Percentiles rank a stretch among this genome's conserved stretches.
These are phyloP conservation scores for Panagrolaimus sp. DNA, from an alignment of 1,140 invertebrate species.

Conservation along the genomic window DNA sequence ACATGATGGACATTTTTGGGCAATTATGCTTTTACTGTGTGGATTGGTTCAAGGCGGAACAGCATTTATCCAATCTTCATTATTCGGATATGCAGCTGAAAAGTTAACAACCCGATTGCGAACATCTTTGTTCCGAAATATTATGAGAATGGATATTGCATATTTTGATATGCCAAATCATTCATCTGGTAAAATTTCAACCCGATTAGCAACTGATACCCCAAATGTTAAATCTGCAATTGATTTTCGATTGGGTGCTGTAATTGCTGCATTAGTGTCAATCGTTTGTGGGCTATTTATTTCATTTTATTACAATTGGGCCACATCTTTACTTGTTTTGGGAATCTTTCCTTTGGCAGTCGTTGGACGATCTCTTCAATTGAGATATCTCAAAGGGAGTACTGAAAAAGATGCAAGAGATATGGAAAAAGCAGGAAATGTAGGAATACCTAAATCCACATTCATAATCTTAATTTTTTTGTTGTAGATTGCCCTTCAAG, in stretches of 20 bases:
- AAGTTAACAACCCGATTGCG: slow-evolving; percentile 61
- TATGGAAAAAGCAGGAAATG: slow-evolving; percentile 62
- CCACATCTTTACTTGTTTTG: slow-evolving; percentile 38
- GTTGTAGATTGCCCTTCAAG: slow-evolving; percentile 45
- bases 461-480: not conserved
- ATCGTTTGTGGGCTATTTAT: slow-evolving; percentile 59
- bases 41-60: slow-evolving; percentile 22
- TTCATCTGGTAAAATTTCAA: slow-evolving; percentile 61
- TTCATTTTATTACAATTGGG: slow-evolving; percentile 56
- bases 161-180: slow-evolving; percentile 64
- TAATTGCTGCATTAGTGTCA: slow-evolving; percentile 61
- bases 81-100: slow-evolving; percentile 60
- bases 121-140: slow-evolving; percentile 60
- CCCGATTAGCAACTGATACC: slow-evolving; percentile 64
- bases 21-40: slow-evolving; percentile 43
- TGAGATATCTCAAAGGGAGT: slow-evolving; percentile 22
- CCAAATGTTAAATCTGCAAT: slow-evolving; percentile 45
- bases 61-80: slow-evolving; percentile 38
- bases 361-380: too few species aligned
- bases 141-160: slow-evolving; percentile 63
- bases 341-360: slow-evolving; percentile 48
- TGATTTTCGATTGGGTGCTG: slow-evolving; percentile 60
- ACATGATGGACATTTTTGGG: slow-evolving; percentile 48
- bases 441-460: slow-evolving; percentile 30
- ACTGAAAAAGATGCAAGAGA: slow-evolving; percentile 60